Percentiles rank a stretch among this genome's conserved stretches.
phyloP scores from a whole-genome alignment of 2,113 vertebrate genomes.

The Pyxicephalus adspersus region DNA sequence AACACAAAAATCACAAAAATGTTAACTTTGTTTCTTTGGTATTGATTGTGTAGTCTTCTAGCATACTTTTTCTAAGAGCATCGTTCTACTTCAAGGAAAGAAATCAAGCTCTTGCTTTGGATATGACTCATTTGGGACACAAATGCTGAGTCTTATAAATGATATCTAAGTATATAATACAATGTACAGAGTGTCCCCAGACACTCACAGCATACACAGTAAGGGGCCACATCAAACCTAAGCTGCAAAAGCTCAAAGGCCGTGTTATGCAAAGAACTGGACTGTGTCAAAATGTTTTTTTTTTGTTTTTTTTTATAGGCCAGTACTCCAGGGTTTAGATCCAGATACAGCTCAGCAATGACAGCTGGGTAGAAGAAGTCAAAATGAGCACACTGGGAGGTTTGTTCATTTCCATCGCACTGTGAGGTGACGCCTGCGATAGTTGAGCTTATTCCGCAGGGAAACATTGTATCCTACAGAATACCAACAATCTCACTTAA shows the following conservation, averaged over 20 bases:
- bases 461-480: slow-evolving; percentile 17
- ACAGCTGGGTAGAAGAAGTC: slow-evolving; percentile 45
- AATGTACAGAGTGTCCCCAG: slow-evolving; percentile 34
- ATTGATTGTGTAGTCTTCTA: too few species aligned
- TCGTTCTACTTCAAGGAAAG: background rate
- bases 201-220: slow-evolving; percentile 27
- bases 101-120: background rate
- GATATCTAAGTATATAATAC: slow-evolving; percentile 44
- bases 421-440: slow-evolving; percentile 28
- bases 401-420: slow-evolving; percentile 36
- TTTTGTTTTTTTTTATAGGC: slow-evolving; percentile 53
- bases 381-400: slow-evolving; percentile 33
- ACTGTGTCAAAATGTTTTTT: slow-evolving; percentile 47
- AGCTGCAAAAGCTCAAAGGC: slow-evolving; percentile 8
- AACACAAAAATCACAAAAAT: too few species aligned
- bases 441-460: background rate
- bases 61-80: slow-evolving; percentile 4
- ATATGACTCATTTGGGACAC: background rate
- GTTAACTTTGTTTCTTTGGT: too few species aligned
- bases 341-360: slow-evolving; percentile 37
- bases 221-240: slow-evolving; percentile 36
- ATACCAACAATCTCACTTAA: slow-evolving; percentile 24
- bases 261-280: slow-evolving; percentile 32
- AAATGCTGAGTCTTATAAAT: slow-evolving; percentile 9
- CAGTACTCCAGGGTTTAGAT: slow-evolving; percentile 43